Evolutionary conservation across 2,888 invertebrate genomes (phyloP), one percentile per base, ranked within the genome.

Genomic region (Hylaea fasciaria): DNA sequence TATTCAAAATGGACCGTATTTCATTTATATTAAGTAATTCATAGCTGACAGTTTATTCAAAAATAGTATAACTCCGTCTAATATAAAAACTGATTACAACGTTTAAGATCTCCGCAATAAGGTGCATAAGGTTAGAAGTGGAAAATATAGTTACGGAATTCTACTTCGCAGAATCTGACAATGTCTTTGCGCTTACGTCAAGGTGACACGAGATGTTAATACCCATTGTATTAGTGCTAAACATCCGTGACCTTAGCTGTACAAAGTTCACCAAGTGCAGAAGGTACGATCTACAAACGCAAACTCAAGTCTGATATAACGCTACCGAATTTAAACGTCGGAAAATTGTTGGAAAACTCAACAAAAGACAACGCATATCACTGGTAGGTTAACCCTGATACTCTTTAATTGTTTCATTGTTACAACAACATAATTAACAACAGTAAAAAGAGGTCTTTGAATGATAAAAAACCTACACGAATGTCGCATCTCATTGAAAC

Each of bases 191-290:
- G 80, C 78, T 83, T 87, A 85, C 87, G 85, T 87, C 91, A 91
- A 91, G 91, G 91, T 90, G 91, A 91, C 89, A 89, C 77, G 84
- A 83, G 85, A 86, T 87, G 89, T 86, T 89, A 90, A 89, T 87
- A 81, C 76, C 85, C 87, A 89, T 89, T 89, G 87, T 90, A 82
- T 86, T 84, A 83, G 87, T 83, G 87, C 87, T 91, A 89, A 90
- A 87, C 83, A 90, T 80, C 85, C 87, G 81, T 90, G 90, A 92
- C 91, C 91, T 91, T 88, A 91, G 75, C 71, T 74, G 89, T 85
- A 87, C 89, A 90, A 87, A 92, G 91, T 91, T 91, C 91, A 89
- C 78, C 82, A 77, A 85, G 81, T 85, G 82, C 83, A 86, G 78
- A 82, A 81, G 81, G 77, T 80, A 83, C 81, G 83, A 85, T 78